Conservation (phyloP, 2,113 vertebrate species). For the Apus apus region DNA sequence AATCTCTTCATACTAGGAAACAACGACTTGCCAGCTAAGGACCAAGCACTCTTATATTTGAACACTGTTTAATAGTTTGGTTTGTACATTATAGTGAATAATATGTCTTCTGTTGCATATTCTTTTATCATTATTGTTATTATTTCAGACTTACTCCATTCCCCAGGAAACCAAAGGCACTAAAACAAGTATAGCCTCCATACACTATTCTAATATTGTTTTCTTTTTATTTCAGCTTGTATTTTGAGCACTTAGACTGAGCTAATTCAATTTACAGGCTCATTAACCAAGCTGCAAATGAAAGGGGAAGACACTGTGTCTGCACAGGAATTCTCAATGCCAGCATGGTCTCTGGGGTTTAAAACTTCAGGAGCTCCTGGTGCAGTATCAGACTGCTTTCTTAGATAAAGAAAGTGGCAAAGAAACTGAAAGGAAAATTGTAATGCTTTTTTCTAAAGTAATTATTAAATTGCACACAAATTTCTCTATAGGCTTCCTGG, state of each 20-base stretch:
- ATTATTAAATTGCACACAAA: not conserved
- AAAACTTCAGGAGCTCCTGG: not conserved
- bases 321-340: not conserved
- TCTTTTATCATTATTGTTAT: not conserved
- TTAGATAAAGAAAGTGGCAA: not conserved
- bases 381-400: not conserved
- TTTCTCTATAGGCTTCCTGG: not conserved
- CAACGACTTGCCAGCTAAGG: not conserved
- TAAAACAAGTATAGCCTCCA: not conserved
- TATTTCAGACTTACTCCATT: not conserved
- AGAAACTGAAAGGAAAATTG: not conserved
- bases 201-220: not conserved
- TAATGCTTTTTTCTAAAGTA: not conserved
- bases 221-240: not conserved
- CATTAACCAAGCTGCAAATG: slow-evolving; percentile 67
- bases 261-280: slow-evolving; percentile 71
- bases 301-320: not conserved
- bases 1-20: not conserved
- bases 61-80: not conserved
- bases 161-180: not conserved
- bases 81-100: not conserved
- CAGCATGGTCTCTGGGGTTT: not conserved
- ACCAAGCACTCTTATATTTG: not conserved
- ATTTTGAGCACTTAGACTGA: slow-evolving; percentile 32
- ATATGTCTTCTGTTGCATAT: not conserved